Base-by-base conservation (phyloP, 2,797 vertebrate species). In the Microcaecilia unicolor region DNA sequence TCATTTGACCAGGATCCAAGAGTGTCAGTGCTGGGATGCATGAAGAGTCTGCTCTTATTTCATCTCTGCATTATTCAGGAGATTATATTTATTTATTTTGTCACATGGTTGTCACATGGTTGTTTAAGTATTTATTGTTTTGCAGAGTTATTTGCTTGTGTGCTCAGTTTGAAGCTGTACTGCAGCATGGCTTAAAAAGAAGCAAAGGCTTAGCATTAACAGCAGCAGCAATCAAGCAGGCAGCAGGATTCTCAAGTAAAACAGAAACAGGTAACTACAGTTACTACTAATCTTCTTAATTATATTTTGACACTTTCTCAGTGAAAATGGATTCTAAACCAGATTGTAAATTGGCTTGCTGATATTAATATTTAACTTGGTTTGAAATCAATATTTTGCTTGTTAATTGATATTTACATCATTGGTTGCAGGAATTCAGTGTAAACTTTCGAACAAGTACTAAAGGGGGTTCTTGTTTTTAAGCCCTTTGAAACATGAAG, bases 111-210 rank as follows among this genome's bases (percentile, higher is more conserved):
- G 13, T 15, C 9, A 4, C 24, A 6, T 13, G 18, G 26, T 24
- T 13, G 22, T 42, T 18, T 60, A 51, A 0, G 20, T 10, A 2
- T 12, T 51, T 55, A 3, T 59, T 58, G 38, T 58, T n/a, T 66
- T 47, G 40, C 81, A 99, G 95, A 64, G 94, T 99, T 28, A 97
- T 95, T 48, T 99, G 95, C 52, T 74, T 99, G 36, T 99, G 95
- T 15, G 95, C 94, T 52, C 93, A 99, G 82, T 92, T 99, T 49
- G 95, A 99, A 61, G 83, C 84, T 0, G 92, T 97, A 47, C 73
- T 99, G 41, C 95, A 97, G 76, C 94, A 99, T 7, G 95, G 95
- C 25, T 77, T 98, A 78, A 90, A 78, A 79, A 94, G 89, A 72
- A 96, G 79, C 47, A 70, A 89, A 15, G 95, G 94, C 4, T 52